phyloP scores from a whole-genome alignment of 2,888 invertebrate genomes.

The Leucania comma region DNA sequence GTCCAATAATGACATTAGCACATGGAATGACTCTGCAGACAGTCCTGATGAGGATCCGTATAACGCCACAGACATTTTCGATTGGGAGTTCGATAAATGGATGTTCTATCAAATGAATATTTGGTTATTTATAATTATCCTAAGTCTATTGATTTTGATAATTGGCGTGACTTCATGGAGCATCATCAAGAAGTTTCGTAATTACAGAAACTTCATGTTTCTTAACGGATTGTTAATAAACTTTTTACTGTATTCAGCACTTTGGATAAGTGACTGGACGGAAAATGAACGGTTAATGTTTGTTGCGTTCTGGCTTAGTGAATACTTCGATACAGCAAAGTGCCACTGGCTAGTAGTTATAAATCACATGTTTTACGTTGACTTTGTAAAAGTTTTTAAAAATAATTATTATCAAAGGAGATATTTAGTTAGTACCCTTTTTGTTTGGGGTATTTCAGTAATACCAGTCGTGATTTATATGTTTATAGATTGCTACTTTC shows the following conservation, averaged over 20 bases:
- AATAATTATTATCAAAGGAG: not conserved
- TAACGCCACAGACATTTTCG: not conserved
- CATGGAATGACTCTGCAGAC: not conserved
- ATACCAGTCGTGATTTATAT: not conserved
- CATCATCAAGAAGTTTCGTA: not conserved
- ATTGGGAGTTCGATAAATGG: too few species aligned
- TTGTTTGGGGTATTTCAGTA: conserved; percentile 20
- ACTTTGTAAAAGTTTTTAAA: conserved; percentile 20
- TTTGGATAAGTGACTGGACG: rapidly evolving
- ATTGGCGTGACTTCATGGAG: conserved; percentile 4
- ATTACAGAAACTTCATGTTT: conserved; percentile 3
- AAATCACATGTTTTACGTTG: conserved; percentile 18
- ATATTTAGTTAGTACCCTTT: conserved; percentile 6
- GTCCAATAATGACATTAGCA: too few species aligned
- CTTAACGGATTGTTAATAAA: conserved; percentile 7
- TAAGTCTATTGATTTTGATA: not conserved
- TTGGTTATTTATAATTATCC: too few species aligned
- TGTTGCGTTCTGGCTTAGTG: rapidly evolving
- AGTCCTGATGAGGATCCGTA: not conserved
- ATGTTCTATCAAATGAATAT: too few species aligned
- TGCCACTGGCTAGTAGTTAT: conserved; percentile 11
- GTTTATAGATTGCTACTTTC: not conserved
- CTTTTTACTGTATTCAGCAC: not conserved
- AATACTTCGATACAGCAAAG: conserved; percentile 3
- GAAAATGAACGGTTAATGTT: not conserved